These are phyloP conservation scores for Perdita meconis DNA, from an alignment of 2,888 invertebrate species.

Conservation along the genomic window DNA sequence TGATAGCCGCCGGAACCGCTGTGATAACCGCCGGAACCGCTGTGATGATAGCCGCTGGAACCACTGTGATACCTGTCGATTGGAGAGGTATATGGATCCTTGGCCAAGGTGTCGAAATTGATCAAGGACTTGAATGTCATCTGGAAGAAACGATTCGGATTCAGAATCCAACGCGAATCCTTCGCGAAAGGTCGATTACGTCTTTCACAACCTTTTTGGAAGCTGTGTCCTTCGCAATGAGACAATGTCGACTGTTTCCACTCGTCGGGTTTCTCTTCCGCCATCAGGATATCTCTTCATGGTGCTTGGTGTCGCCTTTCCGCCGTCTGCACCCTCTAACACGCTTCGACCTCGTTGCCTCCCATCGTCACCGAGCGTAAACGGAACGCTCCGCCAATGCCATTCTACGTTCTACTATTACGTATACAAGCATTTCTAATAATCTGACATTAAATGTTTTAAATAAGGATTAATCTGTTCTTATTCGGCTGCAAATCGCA, in stretches of 20 bases:
- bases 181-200: too few species aligned
- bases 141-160: conserved; percentile 43
- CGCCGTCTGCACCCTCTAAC: conserved; percentile 44
- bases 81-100: conserved; percentile 46
- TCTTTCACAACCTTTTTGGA: conserved; percentile 9
- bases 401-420: neutral
- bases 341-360: neutral
- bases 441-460: too few species aligned
- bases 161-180: too few species aligned
- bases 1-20: conserved; percentile 33
- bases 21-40: conserved; percentile 55
- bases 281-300: conserved; percentile 42
- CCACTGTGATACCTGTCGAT: conserved; percentile 75
- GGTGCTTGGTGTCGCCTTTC: conserved; percentile 62
- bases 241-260: conserved; percentile 41
- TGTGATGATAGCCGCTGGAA: conserved; percentile 53
- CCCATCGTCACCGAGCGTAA: neutral
- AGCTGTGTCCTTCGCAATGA: neutral
- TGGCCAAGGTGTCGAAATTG: conserved; percentile 60
- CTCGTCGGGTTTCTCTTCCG: conserved; percentile 54
- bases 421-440: neutral
- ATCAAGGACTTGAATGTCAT: conserved; percentile 77
- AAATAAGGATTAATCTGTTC: too few species aligned
- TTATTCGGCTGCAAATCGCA: too few species aligned
- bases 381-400: neutral